Evolutionary conservation across 2,113 vertebrate species (phyloP).

Genomic region (Petaurus breviceps): DNA sequence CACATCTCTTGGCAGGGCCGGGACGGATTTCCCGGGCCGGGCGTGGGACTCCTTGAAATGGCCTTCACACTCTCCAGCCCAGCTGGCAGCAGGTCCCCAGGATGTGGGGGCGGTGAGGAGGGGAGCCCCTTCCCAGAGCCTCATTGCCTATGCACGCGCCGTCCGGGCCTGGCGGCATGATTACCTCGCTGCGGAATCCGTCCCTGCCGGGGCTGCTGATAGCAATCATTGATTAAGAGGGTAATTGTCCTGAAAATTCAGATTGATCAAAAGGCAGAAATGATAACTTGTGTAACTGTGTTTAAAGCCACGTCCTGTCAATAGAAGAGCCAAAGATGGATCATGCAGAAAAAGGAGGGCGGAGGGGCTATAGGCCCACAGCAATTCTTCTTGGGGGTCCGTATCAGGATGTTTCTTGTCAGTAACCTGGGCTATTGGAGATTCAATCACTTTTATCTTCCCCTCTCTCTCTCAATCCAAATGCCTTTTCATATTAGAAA

Average conservation of each 20-base stretch:
- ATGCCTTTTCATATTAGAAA: slow-evolving; percentile 91
- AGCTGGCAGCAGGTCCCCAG: slow-evolving; percentile 76
- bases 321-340: slow-evolving; percentile 85
- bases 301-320: slow-evolving; percentile 88
- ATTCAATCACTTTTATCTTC: slow-evolving; percentile 91
- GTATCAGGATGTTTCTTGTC: slow-evolving; percentile 87
- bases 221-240: slow-evolving; percentile 90
- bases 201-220: slow-evolving; percentile 85
- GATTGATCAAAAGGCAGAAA: slow-evolving; percentile 90
- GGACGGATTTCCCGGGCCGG: slow-evolving; percentile 67
- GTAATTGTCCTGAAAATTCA: slow-evolving; percentile 90
- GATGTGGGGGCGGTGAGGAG: slow-evolving; percentile 76
- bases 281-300: slow-evolving; percentile 89
- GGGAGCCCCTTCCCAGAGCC: slow-evolving; percentile 80
- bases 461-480: slow-evolving; percentile 87
- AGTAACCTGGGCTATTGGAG: slow-evolving; percentile 87
- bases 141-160: slow-evolving; percentile 86
- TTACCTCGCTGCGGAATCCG: slow-evolving; percentile 85
- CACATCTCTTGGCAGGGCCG: not conserved
- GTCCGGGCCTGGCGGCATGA: slow-evolving; percentile 83
- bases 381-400: slow-evolving; percentile 85
- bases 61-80: slow-evolving; percentile 87
- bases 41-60: slow-evolving; percentile 85
- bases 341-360: slow-evolving; percentile 80
- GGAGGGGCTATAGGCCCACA: slow-evolving; percentile 76